phyloP scores from a whole-genome alignment of 2,888 invertebrate genomes.

The Prosapia bicincta region DNA sequence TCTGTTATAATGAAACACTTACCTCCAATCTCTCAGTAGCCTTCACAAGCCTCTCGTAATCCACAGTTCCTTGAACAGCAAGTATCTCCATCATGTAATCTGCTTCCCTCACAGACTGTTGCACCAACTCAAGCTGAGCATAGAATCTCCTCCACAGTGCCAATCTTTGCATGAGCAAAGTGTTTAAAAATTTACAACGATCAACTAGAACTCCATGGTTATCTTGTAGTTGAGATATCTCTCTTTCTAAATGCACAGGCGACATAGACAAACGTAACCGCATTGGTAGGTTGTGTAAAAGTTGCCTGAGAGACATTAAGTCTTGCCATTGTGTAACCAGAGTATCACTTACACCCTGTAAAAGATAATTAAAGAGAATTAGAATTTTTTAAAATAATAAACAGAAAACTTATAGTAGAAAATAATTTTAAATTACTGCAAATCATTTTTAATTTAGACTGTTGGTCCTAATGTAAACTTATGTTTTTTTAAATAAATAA shows the following conservation, averaged over 20 bases:
- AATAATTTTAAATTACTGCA: too few relatives aligned
- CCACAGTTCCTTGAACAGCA: slow-evolving; percentile 79
- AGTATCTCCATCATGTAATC: slow-evolving; percentile 85
- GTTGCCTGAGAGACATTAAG: slow-evolving; percentile 68
- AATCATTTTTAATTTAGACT: too few relatives aligned
- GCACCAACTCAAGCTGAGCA: slow-evolving; percentile 71
- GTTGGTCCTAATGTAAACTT: too few relatives aligned
- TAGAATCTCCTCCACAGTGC: slow-evolving; percentile 63
- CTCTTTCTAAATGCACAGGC: slow-evolving; percentile 67
- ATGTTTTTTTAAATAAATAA: too few relatives aligned
- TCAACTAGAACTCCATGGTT: slow-evolving; percentile 69
- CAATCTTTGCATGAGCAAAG: slow-evolving; percentile 60
- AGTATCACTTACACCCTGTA: slow-evolving; percentile 58
- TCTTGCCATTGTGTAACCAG: slow-evolving; percentile 72
- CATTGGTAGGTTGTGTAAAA: slow-evolving; percentile 73
- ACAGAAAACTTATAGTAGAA: too few relatives aligned
- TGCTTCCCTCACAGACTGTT: slow-evolving; percentile 77
- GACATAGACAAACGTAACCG: slow-evolving; percentile 72
- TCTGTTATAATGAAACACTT: too few relatives aligned
- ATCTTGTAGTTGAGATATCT: slow-evolving; percentile 71
- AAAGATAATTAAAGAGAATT: too few relatives aligned
- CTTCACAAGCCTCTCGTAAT: slow-evolving; percentile 76
- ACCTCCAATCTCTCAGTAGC: slow-evolving; percentile 85
- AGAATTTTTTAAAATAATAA: too few relatives aligned
- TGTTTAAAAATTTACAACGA: slow-evolving; percentile 64